Percentiles rank a stretch among this genome's conserved stretches.
phyloP scores from a whole-genome alignment of 2,888 invertebrate species.

The Spilosoma lubricipeda region DNA sequence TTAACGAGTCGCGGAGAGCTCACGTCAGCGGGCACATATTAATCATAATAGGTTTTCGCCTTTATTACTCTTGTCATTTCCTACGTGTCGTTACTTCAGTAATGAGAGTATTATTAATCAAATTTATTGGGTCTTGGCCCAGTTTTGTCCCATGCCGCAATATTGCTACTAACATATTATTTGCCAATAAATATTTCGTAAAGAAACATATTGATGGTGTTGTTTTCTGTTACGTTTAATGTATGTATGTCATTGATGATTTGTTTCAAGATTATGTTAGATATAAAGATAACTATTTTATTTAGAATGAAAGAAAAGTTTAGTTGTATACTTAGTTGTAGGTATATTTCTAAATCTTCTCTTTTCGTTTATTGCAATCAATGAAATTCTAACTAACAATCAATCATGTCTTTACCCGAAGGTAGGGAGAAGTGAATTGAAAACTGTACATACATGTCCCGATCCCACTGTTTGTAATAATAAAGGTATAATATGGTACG shows the following conservation, averaged over 20 bases:
- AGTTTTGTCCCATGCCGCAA: slow-evolving; percentile 9
- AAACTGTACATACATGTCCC: not conserved
- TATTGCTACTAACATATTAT: slow-evolving; percentile 9
- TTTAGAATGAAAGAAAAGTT: no score
- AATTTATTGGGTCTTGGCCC: slow-evolving; percentile 34
- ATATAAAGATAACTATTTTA: not conserved
- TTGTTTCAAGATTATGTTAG: slow-evolving; percentile 14
- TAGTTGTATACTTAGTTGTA: not conserved
- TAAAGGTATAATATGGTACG: not conserved
- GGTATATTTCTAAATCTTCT: not conserved
- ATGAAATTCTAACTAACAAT: not conserved
- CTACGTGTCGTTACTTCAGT: slow-evolving; percentile 52
- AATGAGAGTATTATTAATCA: slow-evolving; percentile 59
- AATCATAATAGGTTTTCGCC: slow-evolving; percentile 66
- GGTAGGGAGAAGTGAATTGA: not conserved
- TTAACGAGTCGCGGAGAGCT: slow-evolving; percentile 66
- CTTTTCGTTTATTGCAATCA: not conserved
- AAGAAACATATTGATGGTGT: slow-evolving; percentile 3
- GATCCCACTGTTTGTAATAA: not conserved
- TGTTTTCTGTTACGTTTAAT: slow-evolving; percentile 20
- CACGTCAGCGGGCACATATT: slow-evolving; percentile 67
- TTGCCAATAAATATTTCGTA: not conserved
- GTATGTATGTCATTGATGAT: slow-evolving; percentile 10
- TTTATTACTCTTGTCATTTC: slow-evolving; percentile 58
- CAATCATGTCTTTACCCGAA: no score